phyloP scores from a whole-genome alignment of 1,140 invertebrate genomes.

The Eurosta solidaginis region DNA sequence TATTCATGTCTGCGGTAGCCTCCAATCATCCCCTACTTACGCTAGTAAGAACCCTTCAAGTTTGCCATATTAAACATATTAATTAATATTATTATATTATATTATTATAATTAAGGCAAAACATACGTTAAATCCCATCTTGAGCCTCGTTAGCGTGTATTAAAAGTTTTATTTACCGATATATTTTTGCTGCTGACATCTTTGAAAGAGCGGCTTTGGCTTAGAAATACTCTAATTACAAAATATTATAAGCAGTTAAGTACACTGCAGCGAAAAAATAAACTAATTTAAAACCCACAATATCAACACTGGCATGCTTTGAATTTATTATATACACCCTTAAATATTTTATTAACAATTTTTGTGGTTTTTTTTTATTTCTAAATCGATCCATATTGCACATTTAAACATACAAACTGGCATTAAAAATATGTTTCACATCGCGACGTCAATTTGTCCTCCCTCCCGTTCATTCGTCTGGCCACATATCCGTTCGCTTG shows the following conservation, averaged over 20 bases:
- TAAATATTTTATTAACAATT: neutral
- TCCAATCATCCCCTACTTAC: too few species aligned
- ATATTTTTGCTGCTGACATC: too few species aligned
- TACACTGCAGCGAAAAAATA: too few species aligned
- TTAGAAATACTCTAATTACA: neutral
- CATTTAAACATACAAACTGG: neutral
- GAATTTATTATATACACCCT: neutral
- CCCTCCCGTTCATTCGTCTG: neutral
- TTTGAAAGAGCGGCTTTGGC: neutral
- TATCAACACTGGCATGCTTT: neutral
- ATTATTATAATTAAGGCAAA: too few species aligned
- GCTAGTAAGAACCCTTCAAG: too few species aligned
- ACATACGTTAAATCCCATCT: too few species aligned
- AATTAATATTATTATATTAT: too few species aligned
- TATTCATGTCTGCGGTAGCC: too few species aligned
- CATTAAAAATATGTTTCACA: neutral
- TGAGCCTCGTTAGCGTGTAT: too few species aligned
- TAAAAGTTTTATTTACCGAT: too few species aligned
- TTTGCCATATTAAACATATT: too few species aligned
- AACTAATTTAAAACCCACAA: neutral
- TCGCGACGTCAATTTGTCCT: neutral
- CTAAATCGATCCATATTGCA: neutral
- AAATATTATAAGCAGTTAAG: neutral
- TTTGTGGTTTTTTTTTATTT: neutral
- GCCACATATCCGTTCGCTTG: slow-evolving; percentile 39